Evolutionary conservation across 2,888 invertebrate genomes (phyloP), one percentile per base, ranked within the genome.

Genomic region (Cactoblastis cactorum): DNA sequence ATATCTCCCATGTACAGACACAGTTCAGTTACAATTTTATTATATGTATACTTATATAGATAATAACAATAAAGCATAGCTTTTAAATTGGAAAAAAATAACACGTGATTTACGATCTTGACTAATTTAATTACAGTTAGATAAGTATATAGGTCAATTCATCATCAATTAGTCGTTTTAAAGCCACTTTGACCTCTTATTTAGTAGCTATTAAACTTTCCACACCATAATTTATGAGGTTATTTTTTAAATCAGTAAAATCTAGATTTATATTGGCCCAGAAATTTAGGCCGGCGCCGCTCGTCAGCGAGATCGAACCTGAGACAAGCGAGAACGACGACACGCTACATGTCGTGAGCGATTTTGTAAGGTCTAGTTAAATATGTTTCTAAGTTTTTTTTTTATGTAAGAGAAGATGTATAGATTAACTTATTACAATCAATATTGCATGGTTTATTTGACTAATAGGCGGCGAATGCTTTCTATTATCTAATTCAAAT

Each of bases 401-500:
- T n/a, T n/a, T n/a, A n/a, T n/a, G n/a, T n/a, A n/a, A n/a, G n/a
- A n/a, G n/a, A n/a, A n/a, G n/a, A n/a, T n/a, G n/a, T n/a, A n/a
- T n/a, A n/a, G n/a, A 43, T 43, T 32, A 53, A 33, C 53, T 47
- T 47, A 49, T 49, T 48, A 47, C 47, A 14, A 37, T 54, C 52
- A 49, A 38, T 28, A 35, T 24, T 35, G 14, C 39, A 50, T 19
- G 1, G 49, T 53, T 53, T 45, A 49, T 51, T 50, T 28, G 11
- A 43, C 43, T 28, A 41, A 19, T 14, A 41, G 24, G 12, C 51
- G 57, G 56, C 63, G 24, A 56, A 35, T 35, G 51, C 56, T 51
- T 52, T 55, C n/a, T 58, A 59, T 62, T 63, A 58, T 56, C 54
- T 51, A 28, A 39, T 43, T 50, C 63, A 64, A 68, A 71, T 71